Percentiles rank a stretch among this genome's conserved stretches.
Evolutionary conservation across 2,888 invertebrate species (phyloP).

Genomic region (Drosophila multiciliata): DNA sequence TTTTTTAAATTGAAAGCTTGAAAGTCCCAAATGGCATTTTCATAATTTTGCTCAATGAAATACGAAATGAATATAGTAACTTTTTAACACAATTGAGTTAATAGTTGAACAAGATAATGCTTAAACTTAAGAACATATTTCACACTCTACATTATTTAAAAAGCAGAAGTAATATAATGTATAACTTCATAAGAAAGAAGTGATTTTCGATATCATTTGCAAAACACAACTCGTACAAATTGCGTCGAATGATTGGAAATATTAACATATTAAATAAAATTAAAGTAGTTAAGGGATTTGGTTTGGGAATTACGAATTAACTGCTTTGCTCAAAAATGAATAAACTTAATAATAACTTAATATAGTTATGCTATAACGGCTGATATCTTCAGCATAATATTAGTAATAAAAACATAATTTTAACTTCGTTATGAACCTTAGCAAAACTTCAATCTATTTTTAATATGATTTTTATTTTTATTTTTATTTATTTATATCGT

Average conservation of each 20-base stretch:
- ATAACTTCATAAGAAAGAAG: neutral
- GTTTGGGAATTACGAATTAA: neutral
- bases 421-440: neutral
- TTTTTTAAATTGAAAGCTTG: conserved; percentile 9
- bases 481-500: neutral
- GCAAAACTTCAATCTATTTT: neutral
- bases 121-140: neutral
- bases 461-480: too few species aligned
- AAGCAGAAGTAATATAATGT: neutral
- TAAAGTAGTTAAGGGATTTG: neutral
- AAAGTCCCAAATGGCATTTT: neutral
- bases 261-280: neutral
- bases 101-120: neutral
- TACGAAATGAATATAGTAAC: neutral
- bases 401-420: neutral
- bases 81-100: neutral
- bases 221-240: conserved; percentile 12
- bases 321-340: neutral
- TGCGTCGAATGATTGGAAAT: neutral
- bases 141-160: conserved; percentile 4
- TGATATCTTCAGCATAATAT: neutral
- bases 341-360: neutral
- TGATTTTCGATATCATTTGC: neutral
- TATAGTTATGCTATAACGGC: neutral
- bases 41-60: neutral